phyloP scores from a whole-genome alignment of 1,140 invertebrate genomes.

The Meloidogyne floridensis region DNA sequence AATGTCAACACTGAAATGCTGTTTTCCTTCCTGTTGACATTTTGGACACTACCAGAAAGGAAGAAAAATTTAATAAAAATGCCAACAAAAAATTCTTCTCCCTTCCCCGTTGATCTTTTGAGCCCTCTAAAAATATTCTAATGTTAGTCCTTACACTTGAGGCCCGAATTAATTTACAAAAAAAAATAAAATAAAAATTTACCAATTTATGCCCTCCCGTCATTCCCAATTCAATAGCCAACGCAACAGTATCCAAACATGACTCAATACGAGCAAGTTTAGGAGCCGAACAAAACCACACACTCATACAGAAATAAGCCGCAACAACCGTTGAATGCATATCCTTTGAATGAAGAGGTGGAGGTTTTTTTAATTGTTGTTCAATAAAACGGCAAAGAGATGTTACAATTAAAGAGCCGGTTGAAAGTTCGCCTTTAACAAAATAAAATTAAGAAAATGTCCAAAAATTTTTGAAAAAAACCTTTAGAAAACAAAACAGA shows the following conservation, averaged over 20 bases:
- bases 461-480: background rate
- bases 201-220: constrained; percentile 84
- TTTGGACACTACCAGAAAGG: too few relatives aligned
- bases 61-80: too few relatives aligned
- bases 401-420: constrained; percentile 82
- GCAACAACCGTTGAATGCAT: constrained; percentile 92
- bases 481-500: constrained; percentile 56
- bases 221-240: constrained; percentile 94
- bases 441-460: constrained; percentile 34
- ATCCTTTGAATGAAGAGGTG: constrained; percentile 92
- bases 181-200: background rate
- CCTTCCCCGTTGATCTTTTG: too few relatives aligned
- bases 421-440: constrained; percentile 78
- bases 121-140: too few relatives aligned
- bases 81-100: too few relatives aligned
- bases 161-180: too few relatives aligned
- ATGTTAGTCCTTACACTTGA: too few relatives aligned
- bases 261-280: constrained; percentile 84
- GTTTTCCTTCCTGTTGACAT: too few relatives aligned
- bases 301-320: constrained; percentile 84
- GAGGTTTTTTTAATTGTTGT: constrained; percentile 90
- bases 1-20: too few relatives aligned
- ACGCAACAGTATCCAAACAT: constrained; percentile 85
- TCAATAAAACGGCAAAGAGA: constrained; percentile 77
- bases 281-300: constrained; percentile 87